These are phyloP conservation scores for Pharmacophagus antenor DNA, from an alignment of 2,888 invertebrate genomes.

Conservation along the genomic window DNA sequence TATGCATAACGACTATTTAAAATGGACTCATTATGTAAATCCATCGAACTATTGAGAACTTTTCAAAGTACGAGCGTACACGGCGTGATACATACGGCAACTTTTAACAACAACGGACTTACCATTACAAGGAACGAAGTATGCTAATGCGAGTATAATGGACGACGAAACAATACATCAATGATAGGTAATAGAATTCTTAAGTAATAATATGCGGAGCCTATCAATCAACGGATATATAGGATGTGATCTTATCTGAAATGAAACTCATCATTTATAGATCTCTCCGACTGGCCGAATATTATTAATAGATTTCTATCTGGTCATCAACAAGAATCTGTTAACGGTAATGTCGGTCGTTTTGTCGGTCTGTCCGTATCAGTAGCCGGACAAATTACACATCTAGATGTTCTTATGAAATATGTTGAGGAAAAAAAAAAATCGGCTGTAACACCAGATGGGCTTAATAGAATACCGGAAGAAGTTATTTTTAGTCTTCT, in stretches of 20 bases:
- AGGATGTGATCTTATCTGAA: conserved; percentile 77
- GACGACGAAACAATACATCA: conserved; percentile 67
- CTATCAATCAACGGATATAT: conserved; percentile 75
- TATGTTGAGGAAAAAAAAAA: conserved; percentile 22
- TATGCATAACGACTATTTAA: conserved; percentile 20
- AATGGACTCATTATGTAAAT: conserved; percentile 21
- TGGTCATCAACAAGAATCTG: conserved; percentile 73
- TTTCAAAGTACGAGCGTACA: conserved; percentile 12
- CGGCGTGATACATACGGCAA: conserved; percentile 19
- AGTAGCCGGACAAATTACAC: conserved; percentile 69
- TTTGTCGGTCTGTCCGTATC: conserved; percentile 63
- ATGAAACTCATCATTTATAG: conserved; percentile 80
- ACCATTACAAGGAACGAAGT: conserved; percentile 46
- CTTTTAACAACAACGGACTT: conserved; percentile 37
- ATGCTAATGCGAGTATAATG: conserved; percentile 74
- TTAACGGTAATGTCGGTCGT: conserved; percentile 71
- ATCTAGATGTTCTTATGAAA: conserved; percentile 36
- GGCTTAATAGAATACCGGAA: neutral
- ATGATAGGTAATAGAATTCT: conserved; percentile 71
- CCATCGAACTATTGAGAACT: conserved; percentile 24
- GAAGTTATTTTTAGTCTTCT: neutral
- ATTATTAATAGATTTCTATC: conserved; percentile 80
- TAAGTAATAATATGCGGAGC: conserved; percentile 61
- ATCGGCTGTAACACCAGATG: neutral
- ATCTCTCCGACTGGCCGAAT: conserved; percentile 74